Evolutionary conservation across 2,888 invertebrate species (phyloP).

Genomic region (Torymus aiolomorphi): DNA sequence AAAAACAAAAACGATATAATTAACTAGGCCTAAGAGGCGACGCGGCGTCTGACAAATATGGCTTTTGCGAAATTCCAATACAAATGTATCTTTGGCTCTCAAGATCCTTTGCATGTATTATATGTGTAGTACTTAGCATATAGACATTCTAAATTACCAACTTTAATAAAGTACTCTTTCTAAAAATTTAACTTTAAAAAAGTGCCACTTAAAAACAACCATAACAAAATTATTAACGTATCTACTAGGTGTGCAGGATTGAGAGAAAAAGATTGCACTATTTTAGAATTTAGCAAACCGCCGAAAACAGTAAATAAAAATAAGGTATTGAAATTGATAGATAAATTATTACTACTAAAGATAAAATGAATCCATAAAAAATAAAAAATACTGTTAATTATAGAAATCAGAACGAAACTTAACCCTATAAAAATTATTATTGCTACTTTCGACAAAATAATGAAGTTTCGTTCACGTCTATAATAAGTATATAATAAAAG

Average conservation of each 20-base stretch:
- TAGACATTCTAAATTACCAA: too few species aligned
- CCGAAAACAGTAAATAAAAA: constrained; percentile 1
- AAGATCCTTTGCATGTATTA: too few species aligned
- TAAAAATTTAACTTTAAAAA: not conserved
- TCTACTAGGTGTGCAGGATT: not conserved
- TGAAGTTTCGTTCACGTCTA: not conserved
- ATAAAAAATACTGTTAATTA: not conserved
- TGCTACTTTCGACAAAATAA: not conserved
- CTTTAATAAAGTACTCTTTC: not conserved
- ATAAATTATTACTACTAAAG: not conserved
- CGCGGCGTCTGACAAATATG: constrained; percentile 62
- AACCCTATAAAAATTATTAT: constrained; percentile 4
- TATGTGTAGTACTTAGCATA: too few species aligned
- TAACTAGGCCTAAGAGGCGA: constrained; percentile 74
- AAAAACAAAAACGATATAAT: constrained; percentile 64
- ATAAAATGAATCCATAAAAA: not conserved
- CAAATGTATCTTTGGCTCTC: too few species aligned
- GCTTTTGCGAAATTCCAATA: constrained; percentile 15
- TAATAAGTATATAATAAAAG: too few species aligned
- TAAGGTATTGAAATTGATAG: not conserved
- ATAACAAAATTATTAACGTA: too few species aligned
- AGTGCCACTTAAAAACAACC: not conserved
- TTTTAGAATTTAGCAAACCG: constrained; percentile 15
- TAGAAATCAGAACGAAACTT: not conserved
- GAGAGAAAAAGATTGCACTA: not conserved